phyloP scores from a whole-genome alignment of 2,888 invertebrate genomes.

The Aspidiotus destructor region DNA sequence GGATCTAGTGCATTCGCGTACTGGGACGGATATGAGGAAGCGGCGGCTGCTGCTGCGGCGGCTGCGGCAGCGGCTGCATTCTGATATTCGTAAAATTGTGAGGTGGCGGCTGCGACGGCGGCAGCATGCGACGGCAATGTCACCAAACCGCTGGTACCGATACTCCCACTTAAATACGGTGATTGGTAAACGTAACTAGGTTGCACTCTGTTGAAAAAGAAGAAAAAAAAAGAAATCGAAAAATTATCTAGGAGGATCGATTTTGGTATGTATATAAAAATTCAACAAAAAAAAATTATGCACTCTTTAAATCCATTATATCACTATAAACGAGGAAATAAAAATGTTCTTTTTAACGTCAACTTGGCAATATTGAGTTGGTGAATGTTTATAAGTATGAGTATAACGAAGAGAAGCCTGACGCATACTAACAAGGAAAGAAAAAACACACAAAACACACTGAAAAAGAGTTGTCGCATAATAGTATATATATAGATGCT shows the following conservation, averaged over 20 bases:
- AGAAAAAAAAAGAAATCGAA: constrained; percentile 7
- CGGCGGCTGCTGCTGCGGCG: constrained; percentile 57
- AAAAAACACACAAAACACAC: too few species aligned
- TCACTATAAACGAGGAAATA: too few species aligned
- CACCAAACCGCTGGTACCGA: constrained; percentile 45
- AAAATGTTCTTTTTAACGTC: too few species aligned
- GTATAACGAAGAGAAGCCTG: too few species aligned
- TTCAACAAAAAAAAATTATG: background rate
- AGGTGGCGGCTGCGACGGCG: constrained; percentile 60
- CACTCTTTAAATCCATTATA: background rate
- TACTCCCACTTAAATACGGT: constrained; percentile 53
- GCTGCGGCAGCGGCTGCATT: constrained; percentile 57
- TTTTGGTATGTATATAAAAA: background rate
- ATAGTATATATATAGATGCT: too few species aligned
- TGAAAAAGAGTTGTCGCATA: too few species aligned
- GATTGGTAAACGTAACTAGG: constrained; percentile 70
- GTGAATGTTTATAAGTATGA: too few species aligned
- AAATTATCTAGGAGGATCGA: background rate
- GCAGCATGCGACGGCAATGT: constrained; percentile 47
- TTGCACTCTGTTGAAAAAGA: constrained; percentile 52
- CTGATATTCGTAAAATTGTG: constrained; percentile 73
- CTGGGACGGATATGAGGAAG: constrained; percentile 59
- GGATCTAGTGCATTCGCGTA: constrained; percentile 65
- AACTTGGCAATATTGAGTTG: too few species aligned
- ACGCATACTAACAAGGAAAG: too few species aligned